Base-by-base conservation (phyloP, 2,113 vertebrate species). In the Sebastes fasciatus region DNA sequence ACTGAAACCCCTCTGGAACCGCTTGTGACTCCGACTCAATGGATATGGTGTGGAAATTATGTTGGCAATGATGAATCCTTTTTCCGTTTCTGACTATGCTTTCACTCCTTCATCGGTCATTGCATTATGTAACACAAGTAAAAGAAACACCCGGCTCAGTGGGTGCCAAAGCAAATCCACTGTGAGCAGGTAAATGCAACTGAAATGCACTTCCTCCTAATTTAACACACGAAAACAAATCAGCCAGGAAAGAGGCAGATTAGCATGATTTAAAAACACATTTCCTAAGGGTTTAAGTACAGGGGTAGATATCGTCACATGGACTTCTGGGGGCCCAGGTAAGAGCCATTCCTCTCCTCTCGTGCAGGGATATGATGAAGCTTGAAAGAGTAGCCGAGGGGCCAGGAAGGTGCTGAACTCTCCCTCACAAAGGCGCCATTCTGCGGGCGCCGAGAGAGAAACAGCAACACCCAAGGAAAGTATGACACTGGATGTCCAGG, bases 401-500 rank as follows among this genome's bases (percentile, higher is more conserved):
- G 85, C 75, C 54, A 57, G 79, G 71, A 83, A 79, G 82, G 86
- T 74, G 80, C 67, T 80, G 74, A 90, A 67, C 71, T 45, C 86
- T 49, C 58, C 6, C 70, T 85, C 79, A 94, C 92, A 96, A 95
- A 94, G 87, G 79, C 74, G 2, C 91, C 90, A 91, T 96, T 96
- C 91, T 94, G 74, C 5, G 43, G 72, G 72, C 19, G 11, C 63
- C 58, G 73, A 66, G 89, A 89, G 89, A 89, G 84, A 72, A 89
- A 87, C 69, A 89, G 84, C 87, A 92, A 92, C 92, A 93, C 88
- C 92, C 89, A 85, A 66, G 89, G 86, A 90, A 93, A 89, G 86
- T 86, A 83, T 91, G 90, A 92, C 87, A 90, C 85, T 66, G 80
- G 90, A 91, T 88, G 87, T 89, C 71, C 85, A 89, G 84, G 83